Conservation (phyloP, 2,888 invertebrate species). For the Argyra leucocephala region DNA sequence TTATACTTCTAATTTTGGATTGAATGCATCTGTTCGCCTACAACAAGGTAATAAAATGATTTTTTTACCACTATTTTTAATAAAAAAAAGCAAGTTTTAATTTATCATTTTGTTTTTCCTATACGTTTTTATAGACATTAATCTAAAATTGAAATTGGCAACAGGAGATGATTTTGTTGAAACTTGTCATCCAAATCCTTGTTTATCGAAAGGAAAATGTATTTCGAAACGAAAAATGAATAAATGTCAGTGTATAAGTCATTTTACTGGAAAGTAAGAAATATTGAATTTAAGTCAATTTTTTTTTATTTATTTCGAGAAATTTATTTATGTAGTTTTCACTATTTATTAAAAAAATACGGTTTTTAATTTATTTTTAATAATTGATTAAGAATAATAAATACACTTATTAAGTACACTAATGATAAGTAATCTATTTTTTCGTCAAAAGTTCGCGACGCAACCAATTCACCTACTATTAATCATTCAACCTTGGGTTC, state of each 20-base stretch:
- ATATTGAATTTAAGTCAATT: no score
- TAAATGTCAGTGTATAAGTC: constrained; percentile 60
- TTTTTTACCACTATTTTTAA: constrained; percentile 9
- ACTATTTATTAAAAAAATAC: constrained; percentile 14
- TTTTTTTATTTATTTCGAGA: no score
- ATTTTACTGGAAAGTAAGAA: constrained; percentile 57
- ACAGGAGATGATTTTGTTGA: constrained; percentile 54
- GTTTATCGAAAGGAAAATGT: constrained; percentile 61
- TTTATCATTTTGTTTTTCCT: constrained; percentile 20
- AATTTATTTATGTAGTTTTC: no score
- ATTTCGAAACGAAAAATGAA: constrained; percentile 47
- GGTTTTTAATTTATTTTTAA: no score
- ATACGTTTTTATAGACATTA: constrained; percentile 46
- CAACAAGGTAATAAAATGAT: constrained; percentile 46
- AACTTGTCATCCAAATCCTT: constrained; percentile 65
- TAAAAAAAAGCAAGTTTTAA: constrained; percentile 15
- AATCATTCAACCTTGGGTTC: no score
- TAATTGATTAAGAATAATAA: no score
- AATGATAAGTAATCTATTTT: no score
- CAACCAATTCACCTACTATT: no score
- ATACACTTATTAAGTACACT: no score
- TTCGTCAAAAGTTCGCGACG: no score
- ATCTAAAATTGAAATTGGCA: constrained; percentile 55
- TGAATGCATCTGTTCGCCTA: constrained; percentile 56
- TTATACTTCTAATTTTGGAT: constrained; percentile 43